A percentile compares a stretch with the other conserved stretches of the same genome.
Evolutionary conservation across 1,140 invertebrate species (phyloP).

Genomic region (Drosophila teissieri): DNA sequence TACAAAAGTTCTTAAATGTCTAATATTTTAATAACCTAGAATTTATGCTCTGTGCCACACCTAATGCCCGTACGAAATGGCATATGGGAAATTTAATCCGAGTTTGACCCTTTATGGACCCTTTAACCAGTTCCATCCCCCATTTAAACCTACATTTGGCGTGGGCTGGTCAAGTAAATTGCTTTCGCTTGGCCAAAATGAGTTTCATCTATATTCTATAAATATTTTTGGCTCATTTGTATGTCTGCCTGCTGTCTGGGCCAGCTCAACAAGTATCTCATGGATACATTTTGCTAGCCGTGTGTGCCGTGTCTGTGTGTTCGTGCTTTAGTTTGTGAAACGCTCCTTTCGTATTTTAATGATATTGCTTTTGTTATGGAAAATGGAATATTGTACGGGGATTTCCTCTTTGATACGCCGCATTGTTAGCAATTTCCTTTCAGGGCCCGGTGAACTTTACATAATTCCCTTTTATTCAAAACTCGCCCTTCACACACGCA

Average conservation of each 20-base stretch:
- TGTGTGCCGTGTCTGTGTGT: constrained; percentile 3
- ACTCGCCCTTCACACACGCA: constrained; percentile 6
- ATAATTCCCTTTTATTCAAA: constrained; percentile 10
- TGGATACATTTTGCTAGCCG: constrained; percentile 10
- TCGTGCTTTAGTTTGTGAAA: constrained; percentile 24
- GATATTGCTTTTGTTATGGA: constrained; percentile 48
- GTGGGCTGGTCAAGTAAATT: constrained; percentile 22
- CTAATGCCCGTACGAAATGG: not conserved
- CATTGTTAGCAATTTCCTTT: constrained; percentile 35
- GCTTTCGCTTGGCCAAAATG: constrained; percentile 33
- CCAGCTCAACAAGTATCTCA: constrained; percentile 40
- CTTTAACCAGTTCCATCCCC: not conserved
- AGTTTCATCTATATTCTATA: constrained; percentile 60
- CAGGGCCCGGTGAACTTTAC: constrained; percentile 9
- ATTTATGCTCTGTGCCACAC: not conserved
- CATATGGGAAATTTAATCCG: constrained; percentile 16
- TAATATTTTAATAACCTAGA: not conserved
- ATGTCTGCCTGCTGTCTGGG: constrained; percentile 59
- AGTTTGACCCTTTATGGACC: constrained; percentile 12
- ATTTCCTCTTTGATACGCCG: constrained; percentile 15
- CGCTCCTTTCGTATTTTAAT: constrained; percentile 36
- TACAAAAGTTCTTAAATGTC: not conserved
- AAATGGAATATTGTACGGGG: constrained; percentile 33
- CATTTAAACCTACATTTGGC: constrained; percentile 10
- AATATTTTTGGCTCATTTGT: constrained; percentile 72